Conservation (phyloP, 2,888 invertebrate species). For the Scrobipalpa atriplicella region DNA sequence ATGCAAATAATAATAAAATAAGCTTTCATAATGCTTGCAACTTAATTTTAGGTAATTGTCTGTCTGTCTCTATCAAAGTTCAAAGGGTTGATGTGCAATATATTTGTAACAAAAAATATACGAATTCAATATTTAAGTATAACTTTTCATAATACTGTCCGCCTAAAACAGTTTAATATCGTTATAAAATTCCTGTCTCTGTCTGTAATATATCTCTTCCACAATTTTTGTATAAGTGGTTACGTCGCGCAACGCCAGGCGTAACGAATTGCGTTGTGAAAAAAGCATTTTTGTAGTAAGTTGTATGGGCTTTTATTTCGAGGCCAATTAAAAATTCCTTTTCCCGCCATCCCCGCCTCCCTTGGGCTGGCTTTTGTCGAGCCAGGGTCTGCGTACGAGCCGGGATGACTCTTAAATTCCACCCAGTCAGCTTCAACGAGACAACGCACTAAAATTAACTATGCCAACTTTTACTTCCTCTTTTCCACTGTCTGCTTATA, state of each 20-base stretch:
- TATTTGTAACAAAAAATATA: too few species aligned
- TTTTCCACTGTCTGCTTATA: constrained; percentile 5
- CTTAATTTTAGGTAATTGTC: too few species aligned
- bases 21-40: too few species aligned
- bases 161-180: too few species aligned
- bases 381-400: constrained; percentile 61
- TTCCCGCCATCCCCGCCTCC: constrained; percentile 57
- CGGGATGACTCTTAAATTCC: constrained; percentile 69
- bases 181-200: background rate
- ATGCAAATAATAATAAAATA: too few species aligned
- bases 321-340: constrained; percentile 76
- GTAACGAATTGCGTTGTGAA: constrained; percentile 49
- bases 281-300: constrained; percentile 54
- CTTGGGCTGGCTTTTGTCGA: constrained; percentile 65
- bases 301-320: constrained; percentile 65
- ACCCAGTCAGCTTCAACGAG: constrained; percentile 66
- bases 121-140: too few species aligned
- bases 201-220: background rate
- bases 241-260: constrained; percentile 10
- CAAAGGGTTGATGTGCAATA: too few species aligned
- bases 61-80: too few species aligned
- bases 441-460: constrained; percentile 47
- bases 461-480: constrained; percentile 5
- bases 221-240: background rate
- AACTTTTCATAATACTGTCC: too few species aligned